These are phyloP conservation scores for Tamandua tetradactyla DNA, from an alignment of 2,797 vertebrate species.

Conservation along the genomic window DNA sequence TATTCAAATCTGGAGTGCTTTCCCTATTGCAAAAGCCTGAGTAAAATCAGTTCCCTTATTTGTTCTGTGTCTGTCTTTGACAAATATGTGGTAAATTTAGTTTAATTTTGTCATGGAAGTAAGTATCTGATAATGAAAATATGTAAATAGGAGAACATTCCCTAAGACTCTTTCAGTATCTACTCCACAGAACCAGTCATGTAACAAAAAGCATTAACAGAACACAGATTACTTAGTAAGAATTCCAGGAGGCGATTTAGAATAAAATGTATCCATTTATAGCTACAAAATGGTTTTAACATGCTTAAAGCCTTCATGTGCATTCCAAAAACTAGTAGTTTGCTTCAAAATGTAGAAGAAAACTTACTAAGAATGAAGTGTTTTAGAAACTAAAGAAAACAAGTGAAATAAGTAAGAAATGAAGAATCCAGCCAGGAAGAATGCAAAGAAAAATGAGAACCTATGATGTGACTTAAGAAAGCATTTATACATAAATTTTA, in stretches of 20 bases:
- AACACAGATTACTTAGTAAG: too few species aligned
- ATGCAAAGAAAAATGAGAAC: not conserved
- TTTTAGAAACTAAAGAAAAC: not conserved
- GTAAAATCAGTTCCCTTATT: not conserved
- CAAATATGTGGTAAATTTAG: not conserved
- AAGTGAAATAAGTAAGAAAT: too few species aligned
- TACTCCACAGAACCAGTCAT: not conserved
- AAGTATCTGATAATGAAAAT: not conserved
- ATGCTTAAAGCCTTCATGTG: not conserved
- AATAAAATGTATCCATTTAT: too few species aligned
- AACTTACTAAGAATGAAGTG: not conserved
- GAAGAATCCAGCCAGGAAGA: not conserved
- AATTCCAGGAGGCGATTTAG: too few species aligned
- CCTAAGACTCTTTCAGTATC: not conserved
- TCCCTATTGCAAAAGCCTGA: not conserved
- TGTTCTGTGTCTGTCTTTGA: not conserved
- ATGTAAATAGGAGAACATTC: not conserved
- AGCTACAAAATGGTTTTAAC: not conserved
- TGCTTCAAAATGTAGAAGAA: not conserved
- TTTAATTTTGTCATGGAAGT: not conserved
- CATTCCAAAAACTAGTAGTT: not conserved
- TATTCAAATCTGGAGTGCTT: not conserved
- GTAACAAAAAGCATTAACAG: too few species aligned
- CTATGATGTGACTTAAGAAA: not conserved
- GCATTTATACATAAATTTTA: not conserved